A percentile compares a stretch with the other conserved stretches of the same genome.
Conservation (phyloP, 2,888 invertebrate genomes). For the Orchesella flavescens region DNA sequence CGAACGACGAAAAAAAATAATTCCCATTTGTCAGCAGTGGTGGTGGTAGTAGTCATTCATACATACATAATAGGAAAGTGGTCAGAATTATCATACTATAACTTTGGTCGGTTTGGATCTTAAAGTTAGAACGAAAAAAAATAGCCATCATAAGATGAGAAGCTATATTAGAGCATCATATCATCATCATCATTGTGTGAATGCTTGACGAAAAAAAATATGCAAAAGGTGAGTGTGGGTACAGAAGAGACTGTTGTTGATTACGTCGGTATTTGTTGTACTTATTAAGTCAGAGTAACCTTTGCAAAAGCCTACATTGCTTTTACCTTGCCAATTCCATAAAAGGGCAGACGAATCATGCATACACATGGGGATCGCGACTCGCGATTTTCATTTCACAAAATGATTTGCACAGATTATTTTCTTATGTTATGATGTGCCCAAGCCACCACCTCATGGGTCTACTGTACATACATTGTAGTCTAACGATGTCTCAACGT, state of each 20-base stretch:
- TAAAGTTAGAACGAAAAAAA: constrained; percentile 7
- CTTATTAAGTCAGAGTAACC: constrained; percentile 68
- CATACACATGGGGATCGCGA: constrained; percentile 48
- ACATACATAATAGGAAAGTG: constrained; percentile 59
- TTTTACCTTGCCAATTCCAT: constrained; percentile 72
- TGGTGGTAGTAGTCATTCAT: constrained; percentile 23
- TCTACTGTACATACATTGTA: not conserved
- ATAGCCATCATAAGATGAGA: not conserved
- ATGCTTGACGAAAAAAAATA: constrained; percentile 5
- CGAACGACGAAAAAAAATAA: constrained; percentile 15
- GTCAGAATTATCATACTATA: constrained; percentile 57
- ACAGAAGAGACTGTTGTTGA: constrained; percentile 33
- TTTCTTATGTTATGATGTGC: not conserved
- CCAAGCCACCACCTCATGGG: not conserved
- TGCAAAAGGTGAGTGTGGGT: constrained; percentile 55
- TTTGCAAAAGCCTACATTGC: constrained; percentile 71
- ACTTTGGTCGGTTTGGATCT: not conserved
- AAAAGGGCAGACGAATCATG: constrained; percentile 68
- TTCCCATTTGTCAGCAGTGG: constrained; percentile 48
- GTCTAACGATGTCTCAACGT: not conserved
- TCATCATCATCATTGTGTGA: not conserved
- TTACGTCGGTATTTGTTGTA: constrained; percentile 60
- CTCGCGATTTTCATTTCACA: constrained; percentile 58
- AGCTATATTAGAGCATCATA: not conserved
- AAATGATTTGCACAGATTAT: constrained; percentile 59